Evolutionary conservation across 2,113 vertebrate species (phyloP), one percentile per base, ranked within the genome.

Genomic region (Excalfactoria chinensis): DNA sequence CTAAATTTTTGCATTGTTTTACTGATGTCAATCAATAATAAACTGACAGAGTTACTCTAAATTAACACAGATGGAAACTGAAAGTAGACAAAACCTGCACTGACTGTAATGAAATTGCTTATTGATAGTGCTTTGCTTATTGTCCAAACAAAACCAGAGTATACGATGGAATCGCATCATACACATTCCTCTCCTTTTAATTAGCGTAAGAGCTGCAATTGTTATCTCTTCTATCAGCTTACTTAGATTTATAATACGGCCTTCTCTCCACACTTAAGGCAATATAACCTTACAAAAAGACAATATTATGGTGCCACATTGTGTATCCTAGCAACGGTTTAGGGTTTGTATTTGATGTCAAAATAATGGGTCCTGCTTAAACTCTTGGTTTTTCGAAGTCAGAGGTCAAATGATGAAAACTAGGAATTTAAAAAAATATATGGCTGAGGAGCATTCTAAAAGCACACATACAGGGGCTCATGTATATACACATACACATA

Each of bases 251-350:
- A 93, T 81, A 80, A 62, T 55, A 90, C 37, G 89, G 72, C 79
- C 77, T 62, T 43, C 85, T 86, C 75, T 53, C 60, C 69, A 81
- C 62, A 74, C 85, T 93, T 93, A 89, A 93, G 89, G 91, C 93
- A 93, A 93, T 89, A 95, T 91, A 93, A 91, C 87, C 89, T 84
- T 89, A 87, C 82, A 93, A 70, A 72, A 77, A 1, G 1, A 82
- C 91, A 88, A 72, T 81, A 91, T 83, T 93, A 80, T 74, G 92
- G 94, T 81, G 74, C 79, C 87, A 91, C 89, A 84, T 89, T 84
- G 85, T 75, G 96, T 96, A 95, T 96, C 96, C 91, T 96, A 96
- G 94, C 95, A 96, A 96, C 91, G 1, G 85, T 88, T 91, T 91
- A 93, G 95, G 91, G 82, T 91, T 91, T 91, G 66, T 79, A 95